Conservation (phyloP, 35 echinoderm and acorn worm genomes). For the Hemicentrotus pulcherrimus region DNA sequence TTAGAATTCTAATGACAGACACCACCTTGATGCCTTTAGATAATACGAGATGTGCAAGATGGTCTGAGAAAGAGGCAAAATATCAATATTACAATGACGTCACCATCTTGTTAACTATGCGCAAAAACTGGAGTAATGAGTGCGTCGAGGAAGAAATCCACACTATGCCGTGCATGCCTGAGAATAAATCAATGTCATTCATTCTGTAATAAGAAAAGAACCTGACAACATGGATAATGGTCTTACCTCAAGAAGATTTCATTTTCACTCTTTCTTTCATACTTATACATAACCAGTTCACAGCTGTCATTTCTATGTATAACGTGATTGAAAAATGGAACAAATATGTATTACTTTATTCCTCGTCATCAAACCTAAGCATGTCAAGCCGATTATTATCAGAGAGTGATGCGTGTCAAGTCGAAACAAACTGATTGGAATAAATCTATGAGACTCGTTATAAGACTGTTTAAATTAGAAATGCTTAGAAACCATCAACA, state of each 20-base stretch:
- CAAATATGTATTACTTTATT: neutral
- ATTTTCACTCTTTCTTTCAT: neutral
- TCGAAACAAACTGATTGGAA: neutral
- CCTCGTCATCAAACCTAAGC: neutral
- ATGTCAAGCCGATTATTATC: neutral
- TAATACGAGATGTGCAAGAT: neutral
- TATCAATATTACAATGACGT: slow-evolving; percentile 47
- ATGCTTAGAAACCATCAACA: neutral
- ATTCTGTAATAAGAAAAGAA: slow-evolving; percentile 29
- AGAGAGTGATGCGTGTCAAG: neutral
- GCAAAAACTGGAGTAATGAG: slow-evolving; percentile 45
- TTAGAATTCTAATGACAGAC: neutral
- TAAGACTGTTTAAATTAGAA: neutral
- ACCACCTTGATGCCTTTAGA: neutral
- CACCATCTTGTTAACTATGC: slow-evolving; percentile 40
- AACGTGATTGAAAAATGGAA: neutral
- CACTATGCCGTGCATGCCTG: slow-evolving; percentile 16
- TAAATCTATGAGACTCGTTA: neutral
- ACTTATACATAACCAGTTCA: neutral
- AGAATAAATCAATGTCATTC: slow-evolving; percentile 47
- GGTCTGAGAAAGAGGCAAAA: neutral
- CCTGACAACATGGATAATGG: slow-evolving; percentile 13
- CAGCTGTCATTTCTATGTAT: neutral
- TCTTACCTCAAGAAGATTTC: slow-evolving; percentile 24
- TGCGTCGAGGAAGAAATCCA: slow-evolving; percentile 27